Conservation (phyloP, 1,140 invertebrate genomes). For the Pogonomyrmex barbatus region DNA sequence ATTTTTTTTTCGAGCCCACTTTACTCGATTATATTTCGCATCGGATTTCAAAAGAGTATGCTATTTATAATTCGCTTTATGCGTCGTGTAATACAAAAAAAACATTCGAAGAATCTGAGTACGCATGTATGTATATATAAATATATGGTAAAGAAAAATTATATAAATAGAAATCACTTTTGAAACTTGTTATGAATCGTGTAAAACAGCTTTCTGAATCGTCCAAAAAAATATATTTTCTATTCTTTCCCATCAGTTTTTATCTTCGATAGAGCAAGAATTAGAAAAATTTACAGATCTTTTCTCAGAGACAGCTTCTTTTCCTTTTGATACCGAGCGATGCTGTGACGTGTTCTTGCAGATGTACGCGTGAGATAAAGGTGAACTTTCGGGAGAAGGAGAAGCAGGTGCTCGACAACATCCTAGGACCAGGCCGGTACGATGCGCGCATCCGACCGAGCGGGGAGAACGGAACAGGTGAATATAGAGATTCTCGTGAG, state of each 20-base stretch:
- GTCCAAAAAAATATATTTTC: neutral
- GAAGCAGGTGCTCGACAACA: constrained; percentile 97
- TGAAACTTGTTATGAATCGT: neutral
- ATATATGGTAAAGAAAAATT: neutral
- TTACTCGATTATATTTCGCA: neutral
- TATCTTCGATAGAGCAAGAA: neutral
- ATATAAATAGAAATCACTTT: neutral
- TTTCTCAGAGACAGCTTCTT: neutral
- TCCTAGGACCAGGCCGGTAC: constrained; percentile 95
- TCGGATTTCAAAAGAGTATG: neutral
- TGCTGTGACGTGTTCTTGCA: constrained; percentile 69
- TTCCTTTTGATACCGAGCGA: constrained; percentile 2
- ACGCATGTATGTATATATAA: neutral
- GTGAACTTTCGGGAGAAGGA: constrained; percentile 97
- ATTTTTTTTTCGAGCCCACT: neutral
- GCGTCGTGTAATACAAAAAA: neutral
- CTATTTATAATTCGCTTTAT: neutral
- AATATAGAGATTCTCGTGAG: constrained; percentile 84
- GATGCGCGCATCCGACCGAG: constrained; percentile 96
- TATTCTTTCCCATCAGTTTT: neutral
- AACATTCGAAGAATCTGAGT: neutral
- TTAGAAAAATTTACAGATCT: neutral
- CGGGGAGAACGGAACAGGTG: constrained; percentile 96
- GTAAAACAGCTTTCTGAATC: neutral
- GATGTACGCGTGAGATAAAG: constrained; percentile 85